Evolutionary conservation across 2,888 invertebrate species (phyloP), one percentile per base, ranked within the genome.

Genomic region (Coremacera marginata): DNA sequence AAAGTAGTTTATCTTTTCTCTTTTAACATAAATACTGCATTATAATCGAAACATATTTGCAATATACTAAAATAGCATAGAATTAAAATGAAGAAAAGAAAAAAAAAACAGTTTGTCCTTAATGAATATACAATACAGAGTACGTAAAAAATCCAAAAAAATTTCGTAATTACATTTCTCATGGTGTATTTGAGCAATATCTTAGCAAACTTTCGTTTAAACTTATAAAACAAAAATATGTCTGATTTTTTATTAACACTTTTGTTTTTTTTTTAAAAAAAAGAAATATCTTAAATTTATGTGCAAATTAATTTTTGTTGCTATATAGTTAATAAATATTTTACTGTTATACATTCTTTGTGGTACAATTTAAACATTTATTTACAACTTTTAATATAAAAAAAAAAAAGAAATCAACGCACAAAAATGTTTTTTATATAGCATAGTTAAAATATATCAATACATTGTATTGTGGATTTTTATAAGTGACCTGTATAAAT

Each of bases 401-500:
- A 44, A n/a, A 62, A 25, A 16, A 34, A 55, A n/a, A 16, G 8
- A 51, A 44, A 68, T 27, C 19, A 52, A 51, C 49, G n/a, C 51
- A 55, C 22, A 49, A 52, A 27, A 60, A 60, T 60, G 57, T 25
- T 60, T 55, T 70, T 44, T 60, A 9, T 19, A 34, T 60, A 71
- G 25, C 34, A n/a, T 63, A 73, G 63, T 62, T 4, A 63, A 73
- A 31, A 63, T 62, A 37, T 60, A 37, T 44, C 31, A 65, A 37
- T 37, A 31, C 25, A 25, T 9, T 37, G n/a, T 51, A 52, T 34
- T 73, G 11, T 34, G n/a, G 9, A 51, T 31, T 51, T 73, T 57
- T 49, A 63, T 27, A 57, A 49, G 63, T 63, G 73, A 49, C 63
- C 49, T 73, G 73, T 73, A 73, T 73, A 73, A 65, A 73, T 34